A percentile compares a stretch with the other conserved stretches of the same genome.
Evolutionary conservation across 1,140 invertebrate genomes (phyloP).

Genomic region (Ceratosolen solmsi): DNA sequence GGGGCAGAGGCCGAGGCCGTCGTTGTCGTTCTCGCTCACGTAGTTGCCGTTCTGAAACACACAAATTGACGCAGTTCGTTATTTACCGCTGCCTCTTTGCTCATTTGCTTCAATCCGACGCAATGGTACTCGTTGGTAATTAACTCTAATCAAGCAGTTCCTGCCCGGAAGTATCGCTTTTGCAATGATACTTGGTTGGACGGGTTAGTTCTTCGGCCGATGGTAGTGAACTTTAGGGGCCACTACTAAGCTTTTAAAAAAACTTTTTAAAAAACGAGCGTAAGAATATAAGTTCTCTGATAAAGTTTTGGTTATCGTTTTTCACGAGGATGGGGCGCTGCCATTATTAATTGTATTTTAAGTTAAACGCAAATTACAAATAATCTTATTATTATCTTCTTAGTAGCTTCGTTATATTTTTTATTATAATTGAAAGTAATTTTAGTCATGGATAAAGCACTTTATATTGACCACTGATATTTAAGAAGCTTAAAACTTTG

Average conservation of each 20-base stretch:
- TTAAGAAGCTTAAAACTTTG: neutral
- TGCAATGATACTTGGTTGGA: neutral
- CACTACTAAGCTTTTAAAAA: too few relatives aligned
- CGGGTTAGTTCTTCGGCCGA: neutral
- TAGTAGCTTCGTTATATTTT: too few relatives aligned
- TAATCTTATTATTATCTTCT: too few relatives aligned
- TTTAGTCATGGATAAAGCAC: too few relatives aligned
- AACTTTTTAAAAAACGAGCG: too few relatives aligned
- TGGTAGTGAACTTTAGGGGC: neutral
- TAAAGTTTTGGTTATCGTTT: too few relatives aligned
- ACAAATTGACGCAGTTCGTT: slow-evolving; percentile 37
- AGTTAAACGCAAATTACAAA: too few relatives aligned
- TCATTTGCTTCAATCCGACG: neutral
- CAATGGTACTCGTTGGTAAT: slow-evolving; percentile 32
- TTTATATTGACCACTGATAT: too few relatives aligned
- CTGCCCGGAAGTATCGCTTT: slow-evolving; percentile 39
- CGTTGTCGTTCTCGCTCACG: slow-evolving; percentile 78
- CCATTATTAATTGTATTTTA: too few relatives aligned
- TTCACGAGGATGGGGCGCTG: too few relatives aligned
- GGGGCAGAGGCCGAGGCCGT: slow-evolving; percentile 90
- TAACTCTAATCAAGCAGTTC: slow-evolving; percentile 39
- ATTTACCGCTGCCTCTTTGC: slow-evolving; percentile 20
- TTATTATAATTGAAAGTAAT: too few relatives aligned
- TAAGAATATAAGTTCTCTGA: too few relatives aligned
- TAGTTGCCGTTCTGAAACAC: slow-evolving; percentile 75